phyloP scores from a whole-genome alignment of 2,797 vertebrate genomes.

The Siniperca undulata region DNA sequence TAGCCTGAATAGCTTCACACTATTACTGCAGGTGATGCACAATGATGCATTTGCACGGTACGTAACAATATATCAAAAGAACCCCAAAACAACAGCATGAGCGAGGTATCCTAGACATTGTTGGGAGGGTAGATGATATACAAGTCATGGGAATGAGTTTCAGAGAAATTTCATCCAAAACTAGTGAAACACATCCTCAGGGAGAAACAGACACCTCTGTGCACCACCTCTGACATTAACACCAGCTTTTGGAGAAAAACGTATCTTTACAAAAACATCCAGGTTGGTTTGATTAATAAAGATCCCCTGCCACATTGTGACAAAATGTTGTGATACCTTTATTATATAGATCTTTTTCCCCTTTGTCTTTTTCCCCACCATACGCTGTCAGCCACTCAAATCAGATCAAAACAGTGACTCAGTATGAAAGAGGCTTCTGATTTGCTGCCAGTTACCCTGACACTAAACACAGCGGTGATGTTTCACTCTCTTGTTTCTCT shows the following conservation, averaged over 20 bases:
- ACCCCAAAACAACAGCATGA: conserved; percentile 7
- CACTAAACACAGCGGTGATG: neutral
- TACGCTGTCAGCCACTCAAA: neutral
- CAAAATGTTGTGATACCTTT: neutral
- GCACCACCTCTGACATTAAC: conserved; percentile 19
- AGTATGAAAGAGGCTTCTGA: conserved; percentile 14
- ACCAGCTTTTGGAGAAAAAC: neutral
- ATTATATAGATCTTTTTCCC: neutral
- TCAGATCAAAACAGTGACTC: conserved; percentile 21
- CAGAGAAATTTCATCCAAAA: neutral
- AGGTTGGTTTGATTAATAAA: neutral
- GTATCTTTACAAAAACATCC: neutral
- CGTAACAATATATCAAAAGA: conserved; percentile 1
- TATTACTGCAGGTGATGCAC: conserved; percentile 23
- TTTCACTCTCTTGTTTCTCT: neutral
- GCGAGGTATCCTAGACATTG: neutral
- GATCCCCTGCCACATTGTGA: neutral
- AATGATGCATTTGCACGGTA: conserved; percentile 7
- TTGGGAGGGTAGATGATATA: neutral
- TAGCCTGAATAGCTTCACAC: neutral
- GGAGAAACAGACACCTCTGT: conserved; percentile 9
- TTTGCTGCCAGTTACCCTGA: neutral
- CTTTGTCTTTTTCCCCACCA: neutral
- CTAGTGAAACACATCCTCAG: conserved; percentile 14
- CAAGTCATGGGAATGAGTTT: conserved; percentile 1